Percentiles rank a stretch among this genome's conserved stretches.
These are phyloP conservation scores for Drosophila limbata DNA, from an alignment of 2,888 invertebrate genomes.

Conservation along the genomic window DNA sequence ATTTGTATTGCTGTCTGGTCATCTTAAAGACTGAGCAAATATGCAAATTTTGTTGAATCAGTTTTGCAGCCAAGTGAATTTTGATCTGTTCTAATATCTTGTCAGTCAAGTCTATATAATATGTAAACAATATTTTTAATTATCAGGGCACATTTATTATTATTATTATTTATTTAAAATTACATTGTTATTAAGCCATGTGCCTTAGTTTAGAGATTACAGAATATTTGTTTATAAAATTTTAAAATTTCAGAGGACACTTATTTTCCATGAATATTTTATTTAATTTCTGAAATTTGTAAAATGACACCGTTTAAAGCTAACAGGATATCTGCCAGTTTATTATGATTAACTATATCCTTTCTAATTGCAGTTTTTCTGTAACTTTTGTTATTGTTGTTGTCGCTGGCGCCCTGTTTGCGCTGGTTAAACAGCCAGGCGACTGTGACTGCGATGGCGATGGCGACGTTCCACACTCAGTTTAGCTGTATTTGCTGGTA, in stretches of 20 bases:
- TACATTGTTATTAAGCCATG: too few species aligned
- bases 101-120: too few species aligned
- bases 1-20: too few species aligned
- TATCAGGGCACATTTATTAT: too few species aligned
- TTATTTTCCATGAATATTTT: too few species aligned
- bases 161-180: too few species aligned
- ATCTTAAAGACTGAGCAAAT: neutral
- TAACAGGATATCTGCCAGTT: conserved; percentile 18
- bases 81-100: neutral
- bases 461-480: conserved; percentile 28
- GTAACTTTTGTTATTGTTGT: conserved; percentile 34
- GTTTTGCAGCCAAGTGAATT: neutral
- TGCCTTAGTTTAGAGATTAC: too few species aligned
- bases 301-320: neutral
- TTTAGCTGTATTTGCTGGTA: conserved; percentile 36
- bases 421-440: conserved; percentile 37
- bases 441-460: conserved; percentile 4
- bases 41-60: neutral
- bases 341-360: neutral
- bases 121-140: too few species aligned
- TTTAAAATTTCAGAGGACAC: too few species aligned
- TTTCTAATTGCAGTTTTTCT: conserved; percentile 8
- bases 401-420: conserved; percentile 31
- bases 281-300: too few species aligned
- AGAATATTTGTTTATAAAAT: too few species aligned